Base-by-base conservation (phyloP, 2,113 vertebrate genomes). In the Elephas maximus region DNA sequence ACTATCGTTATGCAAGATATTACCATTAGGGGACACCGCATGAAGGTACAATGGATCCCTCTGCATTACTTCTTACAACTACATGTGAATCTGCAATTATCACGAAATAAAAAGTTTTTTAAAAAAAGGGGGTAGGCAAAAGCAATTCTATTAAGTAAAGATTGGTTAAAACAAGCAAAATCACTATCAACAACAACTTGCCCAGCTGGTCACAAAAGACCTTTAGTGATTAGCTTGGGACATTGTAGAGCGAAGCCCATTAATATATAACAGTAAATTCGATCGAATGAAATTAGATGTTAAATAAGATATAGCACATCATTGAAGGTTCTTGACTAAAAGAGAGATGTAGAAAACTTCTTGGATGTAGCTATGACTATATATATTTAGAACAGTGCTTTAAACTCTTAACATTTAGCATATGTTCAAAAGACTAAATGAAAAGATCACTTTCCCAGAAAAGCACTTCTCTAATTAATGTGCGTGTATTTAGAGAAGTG, bases 161-260 rank as follows among this genome's bases (percentile, higher is more conserved):
- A 79, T 6, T 88, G 17, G 6, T 53, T 84, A 88, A 91, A 90
- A 90, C n/a, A 82, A 87, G 24, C 62, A 73, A 94, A 96, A 45
- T 5, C 5, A 83, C 1, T 48, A 78, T 51, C 33, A 87, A 20
- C 21, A 81, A 80, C 57, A 92, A 78, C 6, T 23, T 44, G 9
- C 21, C 26, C 18, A 71, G 3, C 18, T 90, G 11, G 30, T 84
- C 33, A 48, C 83, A 21, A 78, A 83, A 84, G 53, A 24, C 1
- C 30, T 81, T 62, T 45, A 91, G 71, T 76, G 60, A 88, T 6
- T 84, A 24, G 2, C 0, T 30, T 48, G 28, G 74, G 41, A 90
- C 5, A 57, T 67, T 63, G 12, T 33, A 90, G 11, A 26, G 57
- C 18, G 30, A 84, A 91, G 28, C 8, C 74, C n/a, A 82, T 82